phyloP scores from a whole-genome alignment of 2,113 vertebrate genomes.

The Coryphaenoides rupestris region DNA sequence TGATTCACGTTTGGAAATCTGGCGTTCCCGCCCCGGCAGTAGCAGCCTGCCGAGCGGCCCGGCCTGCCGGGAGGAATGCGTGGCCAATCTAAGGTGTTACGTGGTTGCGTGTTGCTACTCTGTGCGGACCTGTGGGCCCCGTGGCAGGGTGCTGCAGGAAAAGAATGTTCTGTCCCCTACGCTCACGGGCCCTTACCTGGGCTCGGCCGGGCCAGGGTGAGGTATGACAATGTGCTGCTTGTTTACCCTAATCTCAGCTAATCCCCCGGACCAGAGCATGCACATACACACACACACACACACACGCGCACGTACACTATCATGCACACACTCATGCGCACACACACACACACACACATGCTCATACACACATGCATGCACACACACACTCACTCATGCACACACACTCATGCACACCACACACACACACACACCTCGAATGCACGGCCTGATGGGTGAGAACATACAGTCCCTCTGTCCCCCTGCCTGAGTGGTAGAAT shows the following conservation, averaged over 20 bases:
- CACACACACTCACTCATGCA: no score
- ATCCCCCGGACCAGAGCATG: slow-evolving; percentile 43
- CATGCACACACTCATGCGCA: slow-evolving; percentile 1
- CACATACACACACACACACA: slow-evolving; percentile 31
- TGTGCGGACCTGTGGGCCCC: slow-evolving; percentile 2
- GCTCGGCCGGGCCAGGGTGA: slow-evolving; percentile 54
- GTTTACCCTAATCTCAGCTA: slow-evolving; percentile 59
- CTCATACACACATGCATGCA: no score
- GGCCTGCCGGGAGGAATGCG: no score
- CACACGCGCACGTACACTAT: slow-evolving; percentile 7
- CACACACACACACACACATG: not conserved
- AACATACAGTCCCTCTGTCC: slow-evolving; percentile 43
- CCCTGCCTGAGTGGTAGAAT: slow-evolving; percentile 32
- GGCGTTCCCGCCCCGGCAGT: no score
- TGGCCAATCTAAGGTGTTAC: no score
- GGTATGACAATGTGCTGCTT: slow-evolving; percentile 49
- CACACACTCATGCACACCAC: no score
- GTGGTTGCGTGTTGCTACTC: no score
- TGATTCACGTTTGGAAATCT: no score
- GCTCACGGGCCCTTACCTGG: slow-evolving; percentile 54
- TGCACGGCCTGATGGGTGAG: slow-evolving; percentile 45
- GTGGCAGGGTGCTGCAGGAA: slow-evolving; percentile 11
- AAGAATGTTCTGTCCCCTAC: slow-evolving; percentile 33
- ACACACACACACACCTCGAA: slow-evolving; percentile 19
- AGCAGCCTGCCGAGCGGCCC: no score